Evolutionary conservation across 2,888 invertebrate species (phyloP), one percentile per base, ranked within the genome.

Genomic region (Sphinx pinastri): DNA sequence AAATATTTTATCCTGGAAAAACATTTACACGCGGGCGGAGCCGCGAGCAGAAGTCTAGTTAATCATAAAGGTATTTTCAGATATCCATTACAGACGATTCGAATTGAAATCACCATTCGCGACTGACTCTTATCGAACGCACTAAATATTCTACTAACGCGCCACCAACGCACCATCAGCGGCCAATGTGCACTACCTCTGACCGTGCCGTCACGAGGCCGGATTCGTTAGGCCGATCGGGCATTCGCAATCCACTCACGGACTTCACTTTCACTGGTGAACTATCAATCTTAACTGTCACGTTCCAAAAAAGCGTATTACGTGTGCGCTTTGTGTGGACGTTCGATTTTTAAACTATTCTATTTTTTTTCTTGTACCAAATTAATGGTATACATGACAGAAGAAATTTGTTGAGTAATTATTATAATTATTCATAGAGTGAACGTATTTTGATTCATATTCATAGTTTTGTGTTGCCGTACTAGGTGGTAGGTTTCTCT

Each of bases 231-330:
- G 38, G 60, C 47, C 57, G 55, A 55, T 47, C 71, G 63, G 31
- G 76, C 75, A 78, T 85, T 87, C 75, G 79, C 83, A 88, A 84
- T 84, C 86, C 69, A 72, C 73, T 77, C 87, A 87, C 87, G 88
- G 79, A 83, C 81, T 80, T 85, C 83, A 89, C 91, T 90, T 90
- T 90, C 90, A 85, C 91, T 88, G 74, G 80, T 76, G 70, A 80
- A 80, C 84, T 83, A 89, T 89, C 85, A 88, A 88, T 90, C 87
- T 86, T 75, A 71, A 75, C 81, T 84, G 87, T 85, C 87, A 84
- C 82, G 84, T 77, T 79, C 80, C 47, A 77, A 84, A 79, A 38
- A 84, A 82, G 82, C 82, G 84, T 82, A 84, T 81, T 81, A 84
- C 80, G 80, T 83, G 31, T 59, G 59, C 52, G 14, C 57, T 47